Evolutionary conservation across 2,113 vertebrate species (phyloP).

Genomic region (Orycteropus afer): DNA sequence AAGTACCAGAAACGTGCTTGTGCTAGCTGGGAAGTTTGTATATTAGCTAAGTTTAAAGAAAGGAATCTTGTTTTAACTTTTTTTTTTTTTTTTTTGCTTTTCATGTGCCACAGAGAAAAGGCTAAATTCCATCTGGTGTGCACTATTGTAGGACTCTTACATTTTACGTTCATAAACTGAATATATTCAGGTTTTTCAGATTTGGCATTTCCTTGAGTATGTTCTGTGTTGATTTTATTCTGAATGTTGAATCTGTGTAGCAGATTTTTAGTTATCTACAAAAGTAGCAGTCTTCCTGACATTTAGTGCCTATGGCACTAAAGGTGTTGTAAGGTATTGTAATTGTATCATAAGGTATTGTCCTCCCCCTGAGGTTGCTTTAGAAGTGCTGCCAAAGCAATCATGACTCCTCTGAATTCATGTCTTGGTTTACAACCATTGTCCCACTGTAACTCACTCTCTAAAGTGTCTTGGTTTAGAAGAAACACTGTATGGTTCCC

Average conservation of each 20-base stretch:
- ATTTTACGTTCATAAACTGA: constrained; percentile 29
- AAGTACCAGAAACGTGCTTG: constrained; percentile 23
- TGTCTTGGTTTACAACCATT: background rate
- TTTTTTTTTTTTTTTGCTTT: background rate
- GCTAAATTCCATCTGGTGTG: background rate
- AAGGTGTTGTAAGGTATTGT: no score
- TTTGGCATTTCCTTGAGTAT: constrained; percentile 27
- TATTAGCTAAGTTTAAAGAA: constrained; percentile 39
- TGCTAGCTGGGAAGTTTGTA: background rate
- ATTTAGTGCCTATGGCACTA: background rate
- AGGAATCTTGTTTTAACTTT: background rate
- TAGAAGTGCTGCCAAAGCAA: accelerated
- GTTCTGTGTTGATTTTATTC: background rate
- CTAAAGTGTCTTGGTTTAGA: background rate
- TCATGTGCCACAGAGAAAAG: background rate
- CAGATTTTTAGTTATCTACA: background rate
- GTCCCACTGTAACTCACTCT: background rate
- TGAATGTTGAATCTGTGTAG: background rate
- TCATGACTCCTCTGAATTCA: background rate
- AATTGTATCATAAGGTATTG: no score
- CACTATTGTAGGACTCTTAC: background rate
- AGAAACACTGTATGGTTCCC: background rate
- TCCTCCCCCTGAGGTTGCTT: background rate
- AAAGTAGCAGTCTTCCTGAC: background rate
- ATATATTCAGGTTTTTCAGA: background rate